These are phyloP conservation scores for Drosophila niveifrons DNA, from an alignment of 2,888 invertebrate genomes.

Conservation along the genomic window DNA sequence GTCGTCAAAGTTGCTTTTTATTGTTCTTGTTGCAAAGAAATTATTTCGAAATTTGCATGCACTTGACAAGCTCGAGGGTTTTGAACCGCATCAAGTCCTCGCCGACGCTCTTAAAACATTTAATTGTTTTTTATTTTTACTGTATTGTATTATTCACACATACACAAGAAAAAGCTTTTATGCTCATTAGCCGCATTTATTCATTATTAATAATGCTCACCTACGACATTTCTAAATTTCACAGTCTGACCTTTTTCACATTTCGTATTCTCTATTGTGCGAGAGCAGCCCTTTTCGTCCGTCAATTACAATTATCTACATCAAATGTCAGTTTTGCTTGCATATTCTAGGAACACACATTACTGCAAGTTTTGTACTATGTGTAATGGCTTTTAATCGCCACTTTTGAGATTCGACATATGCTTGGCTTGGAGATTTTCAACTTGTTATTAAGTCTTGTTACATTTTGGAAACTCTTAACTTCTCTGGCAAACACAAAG, in stretches of 20 bases:
- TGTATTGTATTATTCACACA: too few species aligned
- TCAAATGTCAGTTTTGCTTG: slow-evolving; percentile 10
- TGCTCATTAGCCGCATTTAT: slow-evolving; percentile 29
- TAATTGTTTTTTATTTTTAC: too few species aligned
- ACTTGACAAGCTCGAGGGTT: slow-evolving; percentile 31
- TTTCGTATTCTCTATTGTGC: slow-evolving; percentile 6
- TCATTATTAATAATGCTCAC: slow-evolving; percentile 13
- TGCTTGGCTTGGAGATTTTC: background rate
- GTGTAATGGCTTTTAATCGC: background rate
- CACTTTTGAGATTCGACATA: background rate
- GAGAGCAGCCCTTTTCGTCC: slow-evolving; percentile 26
- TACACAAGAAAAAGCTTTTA: slow-evolving; percentile 33
- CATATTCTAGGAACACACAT: background rate
- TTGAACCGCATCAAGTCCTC: background rate
- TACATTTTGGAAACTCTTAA: background rate
- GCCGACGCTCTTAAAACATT: background rate
- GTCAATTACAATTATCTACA: slow-evolving; percentile 33
- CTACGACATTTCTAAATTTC: slow-evolving; percentile 16
- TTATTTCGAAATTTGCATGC: slow-evolving; percentile 19
- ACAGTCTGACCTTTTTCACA: slow-evolving; percentile 39
- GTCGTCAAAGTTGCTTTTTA: slow-evolving; percentile 29
- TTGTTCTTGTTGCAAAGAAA: slow-evolving; percentile 30
- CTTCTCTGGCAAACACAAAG: background rate
- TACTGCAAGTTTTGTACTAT: background rate
- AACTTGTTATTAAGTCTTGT: background rate